Conservation (phyloP, 2,888 invertebrate genomes). For the Campaea margaritaria region DNA sequence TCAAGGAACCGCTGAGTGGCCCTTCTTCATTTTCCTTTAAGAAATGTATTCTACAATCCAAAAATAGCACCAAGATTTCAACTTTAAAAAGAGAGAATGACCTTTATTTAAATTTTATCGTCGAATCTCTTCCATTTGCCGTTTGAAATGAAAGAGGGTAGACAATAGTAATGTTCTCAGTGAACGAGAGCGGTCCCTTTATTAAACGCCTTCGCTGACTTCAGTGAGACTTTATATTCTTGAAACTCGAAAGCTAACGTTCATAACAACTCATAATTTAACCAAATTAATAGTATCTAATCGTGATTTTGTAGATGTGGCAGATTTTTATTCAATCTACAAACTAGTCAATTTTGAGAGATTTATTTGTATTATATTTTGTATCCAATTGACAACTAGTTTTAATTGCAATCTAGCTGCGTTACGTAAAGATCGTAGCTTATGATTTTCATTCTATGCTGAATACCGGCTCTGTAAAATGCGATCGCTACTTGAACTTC, state of each 20-base stretch:
- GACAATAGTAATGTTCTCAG: constrained; percentile 55
- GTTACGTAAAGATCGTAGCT: no score
- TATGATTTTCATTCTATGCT: no score
- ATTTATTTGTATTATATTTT: no score
- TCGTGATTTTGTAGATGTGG: no score
- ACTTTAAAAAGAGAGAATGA: constrained; percentile 55
- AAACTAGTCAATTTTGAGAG: no score
- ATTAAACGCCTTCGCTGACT: constrained; percentile 49
- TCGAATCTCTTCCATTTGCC: constrained; percentile 52
- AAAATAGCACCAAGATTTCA: constrained; percentile 44
- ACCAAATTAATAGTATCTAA: no score
- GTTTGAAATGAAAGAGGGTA: constrained; percentile 56
- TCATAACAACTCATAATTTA: neutral
- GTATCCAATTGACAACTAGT: no score
- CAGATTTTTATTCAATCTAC: no score
- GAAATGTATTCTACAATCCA: constrained; percentile 27
- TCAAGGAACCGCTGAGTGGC: constrained; percentile 31
- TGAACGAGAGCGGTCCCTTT: constrained; percentile 51
- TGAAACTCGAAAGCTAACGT: neutral
- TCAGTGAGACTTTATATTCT: constrained; percentile 37
- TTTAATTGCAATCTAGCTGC: no score
- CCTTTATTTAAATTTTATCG: constrained; percentile 66
- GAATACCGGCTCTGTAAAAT: no score
- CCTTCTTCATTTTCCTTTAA: constrained; percentile 25
- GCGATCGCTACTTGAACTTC: no score